These are phyloP conservation scores for Sylvia atricapilla DNA, from an alignment of 2,113 vertebrate genomes.

Conservation along the genomic window DNA sequence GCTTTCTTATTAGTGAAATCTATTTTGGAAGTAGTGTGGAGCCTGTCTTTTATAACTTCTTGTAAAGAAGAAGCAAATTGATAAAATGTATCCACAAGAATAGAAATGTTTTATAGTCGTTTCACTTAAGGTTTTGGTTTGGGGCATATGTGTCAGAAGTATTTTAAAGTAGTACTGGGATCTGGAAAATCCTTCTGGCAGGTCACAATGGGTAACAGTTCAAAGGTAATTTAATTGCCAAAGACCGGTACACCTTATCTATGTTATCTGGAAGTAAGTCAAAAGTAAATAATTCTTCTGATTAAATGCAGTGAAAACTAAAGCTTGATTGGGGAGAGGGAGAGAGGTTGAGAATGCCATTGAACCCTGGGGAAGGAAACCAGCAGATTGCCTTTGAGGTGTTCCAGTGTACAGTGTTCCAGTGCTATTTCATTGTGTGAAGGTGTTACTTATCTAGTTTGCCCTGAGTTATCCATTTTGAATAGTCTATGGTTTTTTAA, in stretches of 20 bases:
- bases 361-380: neutral
- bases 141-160: neutral
- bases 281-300: neutral
- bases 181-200: conserved; percentile 19
- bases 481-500: neutral
- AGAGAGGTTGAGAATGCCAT: neutral
- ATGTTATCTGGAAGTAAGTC: neutral
- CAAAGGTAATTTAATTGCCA: conserved; percentile 21
- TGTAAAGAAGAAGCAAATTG: neutral
- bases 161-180: neutral
- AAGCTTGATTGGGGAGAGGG: neutral
- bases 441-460: neutral
- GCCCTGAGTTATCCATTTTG: neutral
- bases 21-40: neutral
- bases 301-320: neutral
- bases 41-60: neutral
- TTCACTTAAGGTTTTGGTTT: neutral
- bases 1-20: neutral
- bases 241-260: neutral
- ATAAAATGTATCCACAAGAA: neutral
- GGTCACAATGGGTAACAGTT: neutral
- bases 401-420: neutral
- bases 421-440: neutral
- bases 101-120: neutral
- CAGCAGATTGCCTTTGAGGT: neutral